phyloP scores from a whole-genome alignment of 2,888 invertebrate species.

The Archips xylosteana region DNA sequence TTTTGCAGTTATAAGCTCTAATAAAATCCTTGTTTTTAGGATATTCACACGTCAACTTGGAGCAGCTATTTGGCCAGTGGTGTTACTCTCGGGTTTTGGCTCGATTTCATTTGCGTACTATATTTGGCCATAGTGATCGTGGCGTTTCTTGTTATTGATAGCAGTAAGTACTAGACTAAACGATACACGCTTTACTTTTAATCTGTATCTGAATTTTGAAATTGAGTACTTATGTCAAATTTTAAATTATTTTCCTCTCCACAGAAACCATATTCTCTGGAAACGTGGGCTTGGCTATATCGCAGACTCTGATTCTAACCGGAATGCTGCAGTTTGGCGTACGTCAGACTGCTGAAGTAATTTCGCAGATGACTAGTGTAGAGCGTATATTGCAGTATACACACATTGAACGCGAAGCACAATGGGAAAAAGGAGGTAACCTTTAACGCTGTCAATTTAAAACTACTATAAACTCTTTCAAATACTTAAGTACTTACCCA shows the following conservation, averaged over 20 bases:
- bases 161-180: conserved; percentile 68
- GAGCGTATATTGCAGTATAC: conserved; percentile 90
- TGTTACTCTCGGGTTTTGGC: conserved; percentile 91
- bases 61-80: conserved; percentile 88
- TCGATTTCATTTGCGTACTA: conserved; percentile 90
- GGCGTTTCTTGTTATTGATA: conserved; percentile 87
- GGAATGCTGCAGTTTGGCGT: conserved; percentile 90
- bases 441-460: neutral
- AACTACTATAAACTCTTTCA: neutral
- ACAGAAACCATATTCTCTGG: conserved; percentile 85
- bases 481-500: no score
- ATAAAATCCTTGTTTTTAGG: conserved; percentile 65
- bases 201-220: no score
- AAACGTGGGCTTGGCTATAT: conserved; percentile 89
- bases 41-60: conserved; percentile 91
- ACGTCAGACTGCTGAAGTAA: conserved; percentile 89
- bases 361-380: conserved; percentile 90
- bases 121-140: conserved; percentile 90
- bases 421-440: conserved; percentile 80
- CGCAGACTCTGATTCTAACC: conserved; percentile 88
- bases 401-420: conserved; percentile 87
- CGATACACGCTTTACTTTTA: no score
- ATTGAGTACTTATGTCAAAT: neutral
- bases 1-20: neutral
- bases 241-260: conserved; percentile 29